Evolutionary conservation across 1,140 invertebrate species (phyloP).

Genomic region (Leptinotarsa lineolata): DNA sequence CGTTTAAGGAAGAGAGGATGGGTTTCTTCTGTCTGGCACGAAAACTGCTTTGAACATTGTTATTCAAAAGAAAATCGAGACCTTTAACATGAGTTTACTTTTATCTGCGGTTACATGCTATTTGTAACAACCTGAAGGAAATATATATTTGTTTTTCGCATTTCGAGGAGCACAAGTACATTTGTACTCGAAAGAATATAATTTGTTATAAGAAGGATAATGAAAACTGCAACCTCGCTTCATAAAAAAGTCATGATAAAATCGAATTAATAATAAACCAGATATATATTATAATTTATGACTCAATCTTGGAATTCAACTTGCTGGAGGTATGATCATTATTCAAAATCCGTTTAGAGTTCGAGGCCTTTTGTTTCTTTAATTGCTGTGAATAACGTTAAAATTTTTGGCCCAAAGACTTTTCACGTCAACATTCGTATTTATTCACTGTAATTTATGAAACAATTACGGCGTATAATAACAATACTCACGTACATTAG

Average conservation of each 20-base stretch:
- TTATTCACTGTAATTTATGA: constrained; percentile 25
- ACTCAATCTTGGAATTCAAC: constrained; percentile 20
- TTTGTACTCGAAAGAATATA: no score
- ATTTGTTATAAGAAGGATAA: neutral
- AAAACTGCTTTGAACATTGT: no score
- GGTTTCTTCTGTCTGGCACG: no score
- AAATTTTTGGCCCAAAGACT: constrained; percentile 12
- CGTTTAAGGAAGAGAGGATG: no score
- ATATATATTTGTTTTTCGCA: no score
- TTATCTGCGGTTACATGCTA: no score
- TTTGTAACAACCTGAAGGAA: no score
- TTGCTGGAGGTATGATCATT: constrained; percentile 26
- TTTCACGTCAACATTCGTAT: constrained; percentile 25
- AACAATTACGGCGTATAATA: constrained; percentile 25
- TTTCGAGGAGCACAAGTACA: no score
- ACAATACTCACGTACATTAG: constrained; percentile 23
- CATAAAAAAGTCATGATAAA: constrained; percentile 14
- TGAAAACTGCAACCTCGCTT: constrained; percentile 9
- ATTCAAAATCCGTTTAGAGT: constrained; percentile 23
- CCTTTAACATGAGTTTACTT: no score
- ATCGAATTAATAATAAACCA: constrained; percentile 23
- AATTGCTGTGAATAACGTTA: constrained; percentile 28
- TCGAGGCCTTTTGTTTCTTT: constrained; percentile 27
- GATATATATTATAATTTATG: constrained; percentile 24
- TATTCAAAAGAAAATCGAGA: no score